Base-by-base conservation (phyloP, 1,140 invertebrate species). In the Hydropsyche tenuis region DNA sequence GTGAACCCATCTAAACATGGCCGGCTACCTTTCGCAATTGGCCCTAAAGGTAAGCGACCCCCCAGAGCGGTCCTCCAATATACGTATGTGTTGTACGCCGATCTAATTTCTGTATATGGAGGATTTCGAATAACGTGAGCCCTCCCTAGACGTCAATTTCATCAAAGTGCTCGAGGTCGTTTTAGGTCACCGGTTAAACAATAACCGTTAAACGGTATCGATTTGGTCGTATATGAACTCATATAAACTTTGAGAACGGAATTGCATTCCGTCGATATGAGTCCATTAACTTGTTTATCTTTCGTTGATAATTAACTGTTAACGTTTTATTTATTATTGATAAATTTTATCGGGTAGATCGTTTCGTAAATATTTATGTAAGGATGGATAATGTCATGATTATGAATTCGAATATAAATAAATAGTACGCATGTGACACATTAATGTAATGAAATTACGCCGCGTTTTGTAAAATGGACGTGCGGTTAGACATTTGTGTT, bases 131-230 rank as follows among this genome's bases (percentile, higher is more conserved):
- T 60, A 60, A 60, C 56, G 23, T 25, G 56, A 18, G 23, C 56
- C 56, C 56, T 20, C 56, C 56, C 56, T 60, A 37, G 30, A 37
- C 30, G 30, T 60, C 56, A 60, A 60, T 60, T 60, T 60, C 22
- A 60, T 60, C 23, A 60, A 27, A 60, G 56, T 60, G 56, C 56
- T 60, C 11, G 20, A 60, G 56, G 56, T 60, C 56, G 56, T 60
- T 60, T 60, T 60, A 14, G 56, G 56, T 60, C 56, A 20, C 56
- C 23, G 56, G 20, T 60, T 60, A 60, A 60, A 60, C 56, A 60
- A 60, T 60, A 60, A 60, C 56, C 56, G 23, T 60, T 60, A 60
- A 60, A 60, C 56, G 56, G 23, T 60, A 60, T 60, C 56, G 56
- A 60, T 23, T 60, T 22, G 56, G 11, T 14, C 56, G 9, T 20